Conservation (phyloP, 2,113 vertebrate genomes). For the Alligator sinensis region DNA sequence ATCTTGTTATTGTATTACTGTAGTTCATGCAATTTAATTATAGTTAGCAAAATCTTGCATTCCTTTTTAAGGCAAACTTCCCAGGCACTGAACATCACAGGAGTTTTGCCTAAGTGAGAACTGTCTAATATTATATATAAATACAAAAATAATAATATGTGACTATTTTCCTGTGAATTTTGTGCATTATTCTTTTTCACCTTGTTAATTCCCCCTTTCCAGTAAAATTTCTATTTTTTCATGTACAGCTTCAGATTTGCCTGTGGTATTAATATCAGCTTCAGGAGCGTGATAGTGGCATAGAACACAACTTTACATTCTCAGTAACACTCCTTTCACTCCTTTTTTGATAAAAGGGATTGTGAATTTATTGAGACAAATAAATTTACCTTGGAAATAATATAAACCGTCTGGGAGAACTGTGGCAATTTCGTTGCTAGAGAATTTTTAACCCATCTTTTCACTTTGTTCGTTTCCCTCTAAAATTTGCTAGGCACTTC, state of each 20-base stretch:
- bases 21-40: conserved; percentile 8
- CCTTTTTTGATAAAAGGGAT: not conserved
- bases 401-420: not conserved
- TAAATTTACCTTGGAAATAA: not conserved
- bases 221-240: not conserved
- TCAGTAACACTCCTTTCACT: no score
- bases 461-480: not conserved
- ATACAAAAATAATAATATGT: not conserved
- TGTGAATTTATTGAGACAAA: not conserved
- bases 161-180: conserved; percentile 1
- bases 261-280: not conserved
- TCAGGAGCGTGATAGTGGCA: not conserved
- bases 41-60: not conserved
- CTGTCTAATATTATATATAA: not conserved
- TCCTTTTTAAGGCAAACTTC: conserved; percentile 3
- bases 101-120: not conserved
- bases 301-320: not conserved
- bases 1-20: not conserved
- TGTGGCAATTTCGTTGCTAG: not conserved
- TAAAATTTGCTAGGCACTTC: not conserved
- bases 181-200: not conserved
- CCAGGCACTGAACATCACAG: not conserved
- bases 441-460: not conserved
- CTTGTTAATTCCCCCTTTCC: not conserved
- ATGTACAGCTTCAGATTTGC: conserved; percentile 18